Base-by-base conservation (phyloP, 2,797 vertebrate species). In the Ambastaia sidthimunki region DNA sequence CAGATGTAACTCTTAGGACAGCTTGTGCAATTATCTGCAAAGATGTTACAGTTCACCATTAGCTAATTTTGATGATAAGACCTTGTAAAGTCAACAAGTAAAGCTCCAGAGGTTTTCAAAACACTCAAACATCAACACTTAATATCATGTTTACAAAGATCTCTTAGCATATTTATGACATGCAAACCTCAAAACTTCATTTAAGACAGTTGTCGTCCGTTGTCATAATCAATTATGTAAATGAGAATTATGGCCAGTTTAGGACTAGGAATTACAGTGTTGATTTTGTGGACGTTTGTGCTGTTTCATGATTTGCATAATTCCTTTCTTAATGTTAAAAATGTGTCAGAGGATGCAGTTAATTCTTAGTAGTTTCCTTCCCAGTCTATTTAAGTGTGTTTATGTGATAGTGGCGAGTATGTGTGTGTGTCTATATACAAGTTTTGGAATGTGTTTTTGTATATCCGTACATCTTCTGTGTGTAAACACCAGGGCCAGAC, bases 191-290 rank as follows among this genome's bases (percentile, higher is more conserved):
- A 68, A 23, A 82, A 87, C 84, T 80, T 50, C 54, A 52, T 77
- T 83, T 87, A 88, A 90, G 84, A 76, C 84, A 88, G 88, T 85
- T 84, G 73, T 88, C 82, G 87, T 88, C 87, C 47, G 63, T 55
- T 3, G 55, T 74, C 76, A 89, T 72, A 74, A 88, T 90, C 82
- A 88, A 86, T 89, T 89, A 86, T 47, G 69, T 75, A 80, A 76
- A 88, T 87, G 73, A 81, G 87, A 89, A 88, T 85, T 48, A 89
- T 87, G 84, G 70, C 67, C 13, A 44, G 57, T 60, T 60, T 4
- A 60, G 25, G 1, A 28, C 12, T 3, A 1, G 55, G 21, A 59
- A 60, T 1, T 21, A 13, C 19, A 10, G 54, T 55, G 52, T 9
- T 19, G 12, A 37, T 37, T 7, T 37, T 37, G 34, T 37, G 34